These are phyloP conservation scores for Myiopsitta monachus DNA, from an alignment of 2,113 vertebrate species.

Conservation along the genomic window DNA sequence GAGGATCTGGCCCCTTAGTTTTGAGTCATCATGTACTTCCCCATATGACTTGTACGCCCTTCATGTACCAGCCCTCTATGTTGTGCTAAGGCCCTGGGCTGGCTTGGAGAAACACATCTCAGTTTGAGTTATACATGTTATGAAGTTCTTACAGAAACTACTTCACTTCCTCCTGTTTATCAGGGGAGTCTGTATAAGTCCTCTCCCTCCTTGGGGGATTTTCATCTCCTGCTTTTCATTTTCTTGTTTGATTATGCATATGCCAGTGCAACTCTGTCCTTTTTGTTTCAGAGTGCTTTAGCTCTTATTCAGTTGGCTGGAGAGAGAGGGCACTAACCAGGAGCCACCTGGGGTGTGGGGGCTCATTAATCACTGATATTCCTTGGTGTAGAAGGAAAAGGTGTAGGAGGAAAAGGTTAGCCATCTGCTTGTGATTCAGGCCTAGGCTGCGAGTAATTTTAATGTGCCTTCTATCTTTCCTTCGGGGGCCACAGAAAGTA, in stretches of 20 bases:
- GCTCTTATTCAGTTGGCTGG: not conserved
- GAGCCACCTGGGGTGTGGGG: not conserved
- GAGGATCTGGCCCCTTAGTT: not conserved
- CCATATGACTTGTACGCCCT: not conserved
- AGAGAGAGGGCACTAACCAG: not conserved
- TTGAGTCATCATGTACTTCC: not conserved
- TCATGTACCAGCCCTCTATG: not conserved
- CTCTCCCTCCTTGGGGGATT: not conserved
- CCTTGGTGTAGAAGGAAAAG: not conserved
- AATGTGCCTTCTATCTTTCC: not conserved
- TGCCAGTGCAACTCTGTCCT: not conserved
- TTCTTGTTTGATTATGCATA: not conserved
- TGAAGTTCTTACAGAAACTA: not conserved
- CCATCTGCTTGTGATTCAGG: constrained; percentile 12
- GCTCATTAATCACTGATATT: not conserved
- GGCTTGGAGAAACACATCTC: not conserved
- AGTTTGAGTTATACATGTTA: not conserved
- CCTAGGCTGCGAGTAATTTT: not conserved
- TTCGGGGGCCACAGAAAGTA: not conserved
- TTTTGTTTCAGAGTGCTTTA: not conserved
- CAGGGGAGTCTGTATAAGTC: not conserved
- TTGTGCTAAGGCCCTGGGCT: not conserved
- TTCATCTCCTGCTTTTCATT: not conserved
- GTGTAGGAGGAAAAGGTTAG: constrained; percentile 7
- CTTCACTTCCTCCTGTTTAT: not conserved